phyloP scores from a whole-genome alignment of 1,140 invertebrate species.

The Oryctes rhinoceros region DNA sequence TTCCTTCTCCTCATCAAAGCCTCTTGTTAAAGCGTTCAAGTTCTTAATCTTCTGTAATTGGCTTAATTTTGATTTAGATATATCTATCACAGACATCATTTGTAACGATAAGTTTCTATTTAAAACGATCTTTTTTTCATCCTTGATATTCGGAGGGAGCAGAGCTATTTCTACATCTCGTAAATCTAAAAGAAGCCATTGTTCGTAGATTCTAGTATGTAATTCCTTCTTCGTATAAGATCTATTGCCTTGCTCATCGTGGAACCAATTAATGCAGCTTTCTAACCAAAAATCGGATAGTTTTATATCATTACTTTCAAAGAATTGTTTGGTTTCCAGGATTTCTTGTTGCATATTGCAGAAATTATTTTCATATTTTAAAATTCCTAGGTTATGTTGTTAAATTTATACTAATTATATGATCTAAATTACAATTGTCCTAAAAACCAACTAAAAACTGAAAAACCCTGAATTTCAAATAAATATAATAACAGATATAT shows the following conservation, averaged over 20 bases:
- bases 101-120: constrained; percentile 69
- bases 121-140: constrained; percentile 61
- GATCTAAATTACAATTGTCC: no score
- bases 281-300: constrained; percentile 54
- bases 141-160: constrained; percentile 65
- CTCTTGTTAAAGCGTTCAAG: constrained; percentile 64
- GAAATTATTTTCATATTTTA: no score
- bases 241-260: constrained; percentile 46
- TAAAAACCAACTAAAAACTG: no score
- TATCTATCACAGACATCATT: constrained; percentile 56
- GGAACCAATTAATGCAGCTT: constrained; percentile 57
- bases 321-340: constrained; percentile 48
- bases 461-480: no score
- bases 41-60: constrained; percentile 72
- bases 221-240: constrained; percentile 52
- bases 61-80: constrained; percentile 68
- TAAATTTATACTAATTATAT: neutral
- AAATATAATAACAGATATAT: no score
- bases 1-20: constrained; percentile 63
- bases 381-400: neutral
- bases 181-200: constrained; percentile 72
- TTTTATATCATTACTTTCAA: constrained; percentile 49
- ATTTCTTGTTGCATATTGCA: constrained; percentile 45
- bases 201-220: constrained; percentile 57
- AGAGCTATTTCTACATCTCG: constrained; percentile 65